phyloP scores from a whole-genome alignment of 2,113 vertebrate species.

The Pogona vitticeps region DNA sequence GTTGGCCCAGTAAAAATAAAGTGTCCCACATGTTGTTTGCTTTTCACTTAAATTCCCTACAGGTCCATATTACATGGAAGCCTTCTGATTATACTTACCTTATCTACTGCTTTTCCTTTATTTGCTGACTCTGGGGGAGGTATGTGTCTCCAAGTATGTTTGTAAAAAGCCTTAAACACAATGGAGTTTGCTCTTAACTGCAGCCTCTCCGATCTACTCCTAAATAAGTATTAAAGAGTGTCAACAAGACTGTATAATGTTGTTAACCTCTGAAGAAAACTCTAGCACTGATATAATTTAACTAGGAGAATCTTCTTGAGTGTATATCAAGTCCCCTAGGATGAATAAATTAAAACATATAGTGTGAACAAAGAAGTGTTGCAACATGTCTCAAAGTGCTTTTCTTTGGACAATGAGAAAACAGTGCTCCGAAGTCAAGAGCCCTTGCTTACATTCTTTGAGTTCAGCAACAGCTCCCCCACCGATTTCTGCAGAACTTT shows the following conservation, averaged over 20 bases:
- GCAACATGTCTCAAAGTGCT: background rate
- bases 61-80: background rate
- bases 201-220: fast-evolving
- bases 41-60: background rate
- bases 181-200: background rate
- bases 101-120: constrained; percentile 4
- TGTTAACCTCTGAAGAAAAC: background rate
- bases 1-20: background rate
- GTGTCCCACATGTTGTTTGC: background rate
- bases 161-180: background rate
- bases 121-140: background rate
- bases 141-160: background rate
- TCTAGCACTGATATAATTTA: constrained; percentile 3
- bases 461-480: constrained; percentile 1
- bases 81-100: background rate
- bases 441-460: background rate
- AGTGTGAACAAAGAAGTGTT: constrained; percentile 1
- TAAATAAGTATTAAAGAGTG: constrained; percentile 20
- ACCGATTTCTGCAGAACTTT: background rate
- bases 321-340: constrained; percentile 3
- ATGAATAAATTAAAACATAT: background rate
- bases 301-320: constrained; percentile 23
- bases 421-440: background rate
- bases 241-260: background rate
- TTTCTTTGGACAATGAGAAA: background rate